Conservation (phyloP, 92 coral and sea anemone species). For the Scolanthus callimorphus region DNA sequence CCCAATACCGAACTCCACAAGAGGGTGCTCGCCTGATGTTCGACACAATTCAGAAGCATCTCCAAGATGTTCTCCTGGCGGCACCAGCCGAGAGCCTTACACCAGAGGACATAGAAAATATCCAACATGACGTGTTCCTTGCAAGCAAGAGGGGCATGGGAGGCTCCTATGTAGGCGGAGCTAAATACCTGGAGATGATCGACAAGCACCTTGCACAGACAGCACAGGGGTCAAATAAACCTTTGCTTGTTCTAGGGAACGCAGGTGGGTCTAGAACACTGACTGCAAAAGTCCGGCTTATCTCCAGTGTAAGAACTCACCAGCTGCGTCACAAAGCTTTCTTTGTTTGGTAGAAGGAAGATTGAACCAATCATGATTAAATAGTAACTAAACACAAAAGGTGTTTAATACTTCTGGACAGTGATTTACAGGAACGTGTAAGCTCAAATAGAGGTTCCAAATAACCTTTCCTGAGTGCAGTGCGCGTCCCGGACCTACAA, state of each 20-base stretch:
- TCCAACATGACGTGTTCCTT: slow-evolving; percentile 58
- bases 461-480: no score
- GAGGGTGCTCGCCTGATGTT: slow-evolving; percentile 82
- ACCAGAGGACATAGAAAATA: slow-evolving; percentile 56
- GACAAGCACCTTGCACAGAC: slow-evolving; percentile 28
- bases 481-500: no score
- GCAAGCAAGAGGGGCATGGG: slow-evolving; percentile 87
- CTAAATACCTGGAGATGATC: slow-evolving; percentile 42
- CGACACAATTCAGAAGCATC: slow-evolving; percentile 61
- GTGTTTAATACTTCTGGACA: no score
- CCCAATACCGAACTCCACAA: slow-evolving; percentile 74
- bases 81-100: slow-evolving; percentile 37
- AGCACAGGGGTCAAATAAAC: slow-evolving; percentile 13
- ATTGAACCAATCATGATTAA: no score
- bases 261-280: slow-evolving; percentile 73
- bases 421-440: no score
- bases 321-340: no score
- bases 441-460: no score
- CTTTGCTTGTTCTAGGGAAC: slow-evolving; percentile 49
- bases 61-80: slow-evolving; percentile 50
- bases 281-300: no score
- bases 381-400: no score
- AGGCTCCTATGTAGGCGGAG: slow-evolving; percentile 72
- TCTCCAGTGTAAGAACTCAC: no score
- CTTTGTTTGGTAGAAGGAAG: no score